Base-by-base conservation (phyloP, 2,888 invertebrate species). In the Seira sanloemensis region DNA sequence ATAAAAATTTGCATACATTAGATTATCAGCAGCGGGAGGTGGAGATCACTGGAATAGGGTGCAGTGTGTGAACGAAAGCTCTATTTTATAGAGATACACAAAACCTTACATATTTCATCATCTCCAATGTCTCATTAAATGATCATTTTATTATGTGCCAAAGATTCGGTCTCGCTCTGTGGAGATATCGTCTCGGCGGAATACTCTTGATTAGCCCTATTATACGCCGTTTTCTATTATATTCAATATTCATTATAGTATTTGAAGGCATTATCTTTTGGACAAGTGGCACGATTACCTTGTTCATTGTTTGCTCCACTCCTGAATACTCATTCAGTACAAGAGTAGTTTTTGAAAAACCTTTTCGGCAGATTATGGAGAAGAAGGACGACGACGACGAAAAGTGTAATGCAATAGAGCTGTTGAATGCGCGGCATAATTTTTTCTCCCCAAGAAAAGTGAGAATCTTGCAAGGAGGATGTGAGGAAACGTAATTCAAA, bases 211-310 rank as follows among this genome's bases (percentile, higher is more conserved):
- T 37, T 37, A 37, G 37, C 37, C 37, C 37, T 37, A 37, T 37
- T 37, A 37, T 37, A 37, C 37, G 37, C 5, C 37, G 37, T 37
- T 37, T 37, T 37, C 12, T 37, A n/a, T n/a, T n/a, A n/a, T n/a
- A n/a, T n/a, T n/a, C n/a, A n/a, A n/a, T n/a, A n/a, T n/a, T n/a
- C n/a, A n/a, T n/a, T n/a, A n/a, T n/a, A n/a, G n/a, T n/a, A n/a
- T n/a, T n/a, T n/a, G n/a, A n/a, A n/a, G n/a, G n/a, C 37, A 37
- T 37, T 37, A 37, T 37, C 5, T 37, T 12, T 37, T 68, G 24
- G 67, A 75, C 71, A 75, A 85, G 85, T 85, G 85, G 85, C 85
- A 85, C 85, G 85, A 85, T 85, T 85, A 81, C 81, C 74, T 80
- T 81, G 75, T 75, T 46, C 72, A 74, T 72, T 72, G 65, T 58